Base-by-base conservation (phyloP, 2,113 vertebrate species). In the Enhydra lutris region DNA sequence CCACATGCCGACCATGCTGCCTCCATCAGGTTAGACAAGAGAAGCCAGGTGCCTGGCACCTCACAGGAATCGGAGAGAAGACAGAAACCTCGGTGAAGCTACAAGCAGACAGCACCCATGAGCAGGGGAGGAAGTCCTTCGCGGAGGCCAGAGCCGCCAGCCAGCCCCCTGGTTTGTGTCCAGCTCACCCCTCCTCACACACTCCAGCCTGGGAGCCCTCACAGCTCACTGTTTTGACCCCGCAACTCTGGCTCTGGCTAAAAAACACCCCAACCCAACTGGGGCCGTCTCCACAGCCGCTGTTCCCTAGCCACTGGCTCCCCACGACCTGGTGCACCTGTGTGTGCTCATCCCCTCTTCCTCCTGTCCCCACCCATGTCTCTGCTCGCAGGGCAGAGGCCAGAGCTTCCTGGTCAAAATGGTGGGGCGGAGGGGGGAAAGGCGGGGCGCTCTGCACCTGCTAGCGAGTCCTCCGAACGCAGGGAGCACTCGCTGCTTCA, bases 41-140 rank as follows among this genome's bases (percentile, higher is more conserved):
- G n/a, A 80, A 82, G 34, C 24, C 21, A 18, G 31, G 39, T 3
- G 0, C 61, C 8, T 4, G 4, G n/a, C 69, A 59, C 50, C 65
- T 9, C 0, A 0, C 12, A 6, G 79, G n/a, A 55, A 39, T 17
- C 24, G 24, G 57, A 69, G 61, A 34, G 21, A 10, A 21, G 4
- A 6, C 59, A 39, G 50, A 55, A 57, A 11, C 69, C 61, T 39
- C 1, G 0, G 3, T 3, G 15, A 24, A 21, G 11, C 3, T 57
- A 34, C 23, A 12, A 50, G 82, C 57, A 3, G 59, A 42, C 18
- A 3, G 18, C 23, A 12, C 1, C 8, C 23, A 0, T 1, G 39
- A 14, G 24, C 67, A 2, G 10, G 7, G 20, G 34, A 15, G 23
- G 61, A 59, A 18, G 67, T 21, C 61, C 39, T 20, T 23, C 23